phyloP scores from a whole-genome alignment of 1,140 invertebrate genomes.

The Gonatopus flavifemur region DNA sequence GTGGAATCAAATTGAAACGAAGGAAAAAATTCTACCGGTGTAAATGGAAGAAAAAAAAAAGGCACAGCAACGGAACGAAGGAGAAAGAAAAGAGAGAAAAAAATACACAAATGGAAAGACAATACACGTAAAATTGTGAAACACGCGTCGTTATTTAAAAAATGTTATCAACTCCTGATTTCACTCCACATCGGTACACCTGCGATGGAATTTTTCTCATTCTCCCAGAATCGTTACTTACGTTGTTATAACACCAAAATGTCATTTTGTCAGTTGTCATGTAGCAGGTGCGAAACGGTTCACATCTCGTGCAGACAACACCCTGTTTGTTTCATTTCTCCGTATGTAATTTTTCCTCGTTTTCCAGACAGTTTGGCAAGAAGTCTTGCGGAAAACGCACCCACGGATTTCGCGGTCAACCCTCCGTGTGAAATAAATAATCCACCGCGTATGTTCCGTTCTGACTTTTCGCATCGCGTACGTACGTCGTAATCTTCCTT shows the following conservation, averaged over 20 bases:
- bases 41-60: background rate
- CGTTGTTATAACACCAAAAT: no score
- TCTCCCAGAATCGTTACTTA: background rate
- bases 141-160: no score
- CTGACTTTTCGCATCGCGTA: slow-evolving; percentile 30
- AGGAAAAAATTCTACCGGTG: background rate
- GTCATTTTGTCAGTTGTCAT: slow-evolving; percentile 1
- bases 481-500: no score
- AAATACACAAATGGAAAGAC: slow-evolving; percentile 2
- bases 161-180: no score
- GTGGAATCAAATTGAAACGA: background rate
- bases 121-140: slow-evolving; percentile 11
- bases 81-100: background rate
- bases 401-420: slow-evolving; percentile 41
- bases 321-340: slow-evolving; percentile 40
- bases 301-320: slow-evolving; percentile 5
- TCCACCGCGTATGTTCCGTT: slow-evolving; percentile 38
- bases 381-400: slow-evolving; percentile 35
- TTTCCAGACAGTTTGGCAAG: slow-evolving; percentile 50
- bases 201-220: no score
- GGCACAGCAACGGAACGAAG: background rate
- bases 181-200: no score
- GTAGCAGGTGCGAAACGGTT: slow-evolving; percentile 9
- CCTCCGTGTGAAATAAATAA: slow-evolving; percentile 51
- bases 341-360: slow-evolving; percentile 52